A percentile compares a stretch with the other conserved stretches of the same genome.
phyloP scores from a whole-genome alignment of 2,113 vertebrate genomes.

The Triplophysa siluroides region DNA sequence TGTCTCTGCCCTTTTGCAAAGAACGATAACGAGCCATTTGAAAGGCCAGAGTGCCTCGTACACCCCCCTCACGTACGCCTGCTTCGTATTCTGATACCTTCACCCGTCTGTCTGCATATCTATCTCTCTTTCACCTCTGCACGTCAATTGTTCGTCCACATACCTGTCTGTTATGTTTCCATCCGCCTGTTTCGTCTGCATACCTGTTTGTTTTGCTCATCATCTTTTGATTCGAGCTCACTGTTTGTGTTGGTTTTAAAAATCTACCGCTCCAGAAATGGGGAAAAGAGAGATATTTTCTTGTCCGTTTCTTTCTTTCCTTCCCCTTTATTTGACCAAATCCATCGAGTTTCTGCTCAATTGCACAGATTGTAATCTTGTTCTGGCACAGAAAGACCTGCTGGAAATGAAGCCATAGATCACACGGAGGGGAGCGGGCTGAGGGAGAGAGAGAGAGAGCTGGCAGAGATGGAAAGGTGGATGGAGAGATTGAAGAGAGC shows the following conservation, averaged over 20 bases:
- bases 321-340: conserved; percentile 31
- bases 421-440: conserved; percentile 62
- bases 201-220: background rate
- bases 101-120: background rate
- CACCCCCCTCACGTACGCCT: conserved; percentile 49
- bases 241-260: background rate
- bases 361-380: conserved; percentile 73
- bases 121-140: background rate
- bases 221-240: background rate
- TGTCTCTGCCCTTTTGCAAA: conserved; percentile 53
- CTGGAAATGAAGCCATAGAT: conserved; percentile 77
- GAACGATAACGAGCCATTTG: conserved; percentile 66
- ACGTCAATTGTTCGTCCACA: background rate
- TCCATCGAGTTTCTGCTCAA: conserved; percentile 68
- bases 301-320: conserved; percentile 25
- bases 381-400: conserved; percentile 61
- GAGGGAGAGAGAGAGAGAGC: conserved; percentile 44
- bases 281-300: conserved; percentile 43
- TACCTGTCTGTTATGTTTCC: background rate
- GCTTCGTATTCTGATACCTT: conserved; percentile 59
- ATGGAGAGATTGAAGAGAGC: conserved; percentile 38
- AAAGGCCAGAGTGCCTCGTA: conserved; percentile 62
- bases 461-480: conserved; percentile 44
- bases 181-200: background rate
- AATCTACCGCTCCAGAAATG: conserved; percentile 16